Evolutionary conservation across 2,888 invertebrate genomes (phyloP).

Genomic region (Penaeus monodon): DNA sequence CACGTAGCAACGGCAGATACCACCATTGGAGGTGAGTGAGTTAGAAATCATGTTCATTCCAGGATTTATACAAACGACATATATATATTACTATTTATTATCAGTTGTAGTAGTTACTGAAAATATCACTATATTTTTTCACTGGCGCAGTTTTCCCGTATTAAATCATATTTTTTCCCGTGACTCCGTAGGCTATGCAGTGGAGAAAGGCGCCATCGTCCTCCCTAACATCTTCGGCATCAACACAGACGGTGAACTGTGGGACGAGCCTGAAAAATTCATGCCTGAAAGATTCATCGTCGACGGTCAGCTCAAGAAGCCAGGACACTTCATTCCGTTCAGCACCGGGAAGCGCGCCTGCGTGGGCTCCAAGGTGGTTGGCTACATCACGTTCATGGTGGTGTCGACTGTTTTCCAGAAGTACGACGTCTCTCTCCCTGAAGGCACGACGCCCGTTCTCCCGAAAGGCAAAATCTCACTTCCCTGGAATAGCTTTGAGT

Average conservation of each 20-base stretch:
- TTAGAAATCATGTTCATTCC: neutral
- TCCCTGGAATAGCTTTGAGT: conserved; percentile 55
- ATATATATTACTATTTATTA: conserved; percentile 4
- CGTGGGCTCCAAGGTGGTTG: conserved; percentile 83
- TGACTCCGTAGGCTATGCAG: conserved; percentile 75
- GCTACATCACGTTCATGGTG: conserved; percentile 62
- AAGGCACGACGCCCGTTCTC: conserved; percentile 41
- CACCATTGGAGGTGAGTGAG: conserved; percentile 76
- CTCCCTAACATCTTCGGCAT: conserved; percentile 87
- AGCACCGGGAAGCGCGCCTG: conserved; percentile 89
- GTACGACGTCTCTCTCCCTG: conserved; percentile 57
- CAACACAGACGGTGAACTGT: conserved; percentile 81
- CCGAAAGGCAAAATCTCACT: conserved; percentile 61
- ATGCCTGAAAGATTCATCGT: conserved; percentile 82
- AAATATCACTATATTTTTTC: neutral
- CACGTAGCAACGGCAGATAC: conserved; percentile 86
- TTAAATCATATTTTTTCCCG: conserved; percentile 30
- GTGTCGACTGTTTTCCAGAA: conserved; percentile 58
- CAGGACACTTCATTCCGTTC: conserved; percentile 85
- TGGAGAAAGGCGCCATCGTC: conserved; percentile 83
- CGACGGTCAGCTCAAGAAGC: conserved; percentile 74
- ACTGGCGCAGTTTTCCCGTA: neutral
- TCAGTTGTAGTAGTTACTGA: too few species aligned
- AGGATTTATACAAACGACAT: neutral
- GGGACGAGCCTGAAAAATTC: conserved; percentile 81